Percentiles rank a stretch among this genome's conserved stretches.
Evolutionary conservation across 2,888 invertebrate species (phyloP).

Genomic region (Leptothorax acervorum): DNA sequence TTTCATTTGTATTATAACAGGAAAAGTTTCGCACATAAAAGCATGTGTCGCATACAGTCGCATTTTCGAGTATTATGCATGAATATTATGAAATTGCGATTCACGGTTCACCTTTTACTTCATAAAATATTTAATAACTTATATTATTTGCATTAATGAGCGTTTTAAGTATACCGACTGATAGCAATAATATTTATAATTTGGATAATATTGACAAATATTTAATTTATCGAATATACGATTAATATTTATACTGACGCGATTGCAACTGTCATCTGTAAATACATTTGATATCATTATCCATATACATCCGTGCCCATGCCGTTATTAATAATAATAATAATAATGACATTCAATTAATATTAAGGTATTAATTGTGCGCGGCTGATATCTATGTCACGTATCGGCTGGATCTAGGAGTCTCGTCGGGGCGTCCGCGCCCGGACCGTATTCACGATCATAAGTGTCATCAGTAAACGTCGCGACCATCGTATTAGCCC

Average conservation of each 20-base stretch:
- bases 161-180: conserved; percentile 26
- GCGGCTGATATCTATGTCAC: conserved; percentile 22
- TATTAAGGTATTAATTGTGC: conserved; percentile 25
- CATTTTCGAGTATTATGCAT: conserved; percentile 14
- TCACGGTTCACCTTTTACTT: conserved; percentile 25
- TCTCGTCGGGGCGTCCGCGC: background rate
- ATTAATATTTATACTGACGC: conserved; percentile 37
- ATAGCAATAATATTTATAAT: conserved; percentile 21
- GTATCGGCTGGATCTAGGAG: background rate
- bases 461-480: conserved; percentile 56
- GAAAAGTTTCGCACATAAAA: background rate
- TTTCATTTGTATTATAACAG: conserved; percentile 15
- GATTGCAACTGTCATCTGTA: conserved; percentile 37
- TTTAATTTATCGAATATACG: conserved; percentile 36
- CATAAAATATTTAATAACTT: conserved; percentile 40
- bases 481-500: conserved; percentile 46
- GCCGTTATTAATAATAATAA: conserved; percentile 24
- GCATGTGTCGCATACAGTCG: background rate
- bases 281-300: conserved; percentile 41
- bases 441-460: conserved; percentile 34
- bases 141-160: conserved; percentile 43
- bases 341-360: conserved; percentile 31
- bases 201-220: conserved; percentile 35
- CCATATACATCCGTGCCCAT: background rate
- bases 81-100: conserved; percentile 29